A percentile compares a stretch with the other conserved stretches of the same genome.
phyloP scores from a whole-genome alignment of 2,113 vertebrate species.

The Castor canadensis region DNA sequence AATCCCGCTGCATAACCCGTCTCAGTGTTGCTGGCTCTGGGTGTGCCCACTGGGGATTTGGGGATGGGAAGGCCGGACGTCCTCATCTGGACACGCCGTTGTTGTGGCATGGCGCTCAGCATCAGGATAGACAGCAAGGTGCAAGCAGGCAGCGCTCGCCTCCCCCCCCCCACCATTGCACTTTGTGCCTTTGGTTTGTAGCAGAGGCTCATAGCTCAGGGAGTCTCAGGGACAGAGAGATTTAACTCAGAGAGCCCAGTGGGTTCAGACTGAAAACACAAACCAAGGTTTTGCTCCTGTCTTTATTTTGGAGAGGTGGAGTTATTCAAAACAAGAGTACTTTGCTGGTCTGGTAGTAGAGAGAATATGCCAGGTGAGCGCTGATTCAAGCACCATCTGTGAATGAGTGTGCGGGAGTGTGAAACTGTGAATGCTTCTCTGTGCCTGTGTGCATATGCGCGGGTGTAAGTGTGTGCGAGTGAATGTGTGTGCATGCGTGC shows the following conservation, averaged over 20 bases:
- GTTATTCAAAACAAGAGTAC: background rate
- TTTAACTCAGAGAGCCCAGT: background rate
- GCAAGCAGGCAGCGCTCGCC: too few relatives aligned
- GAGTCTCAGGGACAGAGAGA: background rate
- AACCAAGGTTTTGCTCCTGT: background rate
- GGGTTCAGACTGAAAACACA: too few relatives aligned
- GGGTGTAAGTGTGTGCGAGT: background rate
- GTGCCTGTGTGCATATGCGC: background rate
- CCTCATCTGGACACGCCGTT: too few relatives aligned
- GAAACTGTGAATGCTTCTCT: background rate
- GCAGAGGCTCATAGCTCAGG: background rate
- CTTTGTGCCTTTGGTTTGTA: background rate
- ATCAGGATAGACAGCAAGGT: too few relatives aligned
- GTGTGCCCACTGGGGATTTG: too few relatives aligned
- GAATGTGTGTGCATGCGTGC: background rate
- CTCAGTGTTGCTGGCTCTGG: accelerated
- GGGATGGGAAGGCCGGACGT: background rate
- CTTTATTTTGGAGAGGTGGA: background rate
- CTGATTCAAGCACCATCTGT: too few relatives aligned
- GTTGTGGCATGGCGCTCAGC: too few relatives aligned
- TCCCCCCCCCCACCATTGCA: too few relatives aligned
- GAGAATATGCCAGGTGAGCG: too few relatives aligned
- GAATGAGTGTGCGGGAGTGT: background rate
- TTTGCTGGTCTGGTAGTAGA: background rate
- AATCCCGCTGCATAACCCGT: too few relatives aligned